Evolutionary conservation across 2,797 vertebrate species (phyloP).

Genomic region (Karalla daura): DNA sequence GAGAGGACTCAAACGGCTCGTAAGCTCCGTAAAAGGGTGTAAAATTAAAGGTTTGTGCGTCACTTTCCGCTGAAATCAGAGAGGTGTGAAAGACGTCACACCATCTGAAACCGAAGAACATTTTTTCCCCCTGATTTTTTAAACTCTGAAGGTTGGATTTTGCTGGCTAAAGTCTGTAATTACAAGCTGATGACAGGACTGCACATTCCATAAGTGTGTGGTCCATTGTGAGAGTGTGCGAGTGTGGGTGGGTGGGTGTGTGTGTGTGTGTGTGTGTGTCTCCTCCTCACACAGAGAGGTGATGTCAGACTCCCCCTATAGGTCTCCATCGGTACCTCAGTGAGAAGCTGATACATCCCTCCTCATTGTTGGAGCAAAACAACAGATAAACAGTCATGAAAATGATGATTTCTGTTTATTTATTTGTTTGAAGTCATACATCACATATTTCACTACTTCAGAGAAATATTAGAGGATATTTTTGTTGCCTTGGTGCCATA

Average conservation of each 20-base stretch:
- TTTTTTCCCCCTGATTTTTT: constrained; percentile 2
- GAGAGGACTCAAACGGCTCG: constrained; percentile 49
- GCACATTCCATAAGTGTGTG: constrained; percentile 68
- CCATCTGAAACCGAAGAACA: constrained; percentile 17
- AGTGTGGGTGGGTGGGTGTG: constrained; percentile 26
- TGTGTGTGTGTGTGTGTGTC: constrained; percentile 27
- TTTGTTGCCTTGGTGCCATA: background rate
- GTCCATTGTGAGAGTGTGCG: constrained; percentile 37
- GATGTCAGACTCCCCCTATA: constrained; percentile 85
- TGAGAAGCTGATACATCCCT: constrained; percentile 4
- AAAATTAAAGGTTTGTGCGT: constrained; percentile 35
- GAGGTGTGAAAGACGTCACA: constrained; percentile 44
- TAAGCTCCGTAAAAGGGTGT: constrained; percentile 49
- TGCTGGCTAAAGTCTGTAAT: constrained; percentile 65
- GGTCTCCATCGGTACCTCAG: constrained; percentile 67
- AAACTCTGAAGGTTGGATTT: constrained; percentile 38
- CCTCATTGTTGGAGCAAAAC: background rate
- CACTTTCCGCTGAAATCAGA: constrained; percentile 24
- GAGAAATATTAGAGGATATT: background rate
- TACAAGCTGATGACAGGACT: constrained; percentile 74
- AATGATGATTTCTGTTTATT: background rate
- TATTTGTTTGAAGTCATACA: no score
- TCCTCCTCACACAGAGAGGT: constrained; percentile 57
- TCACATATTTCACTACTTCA: background rate
- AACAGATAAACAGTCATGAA: background rate